Evolutionary conservation across 2,888 invertebrate species (phyloP), one percentile per base, ranked within the genome.

Genomic region (Lypha dubia): DNA sequence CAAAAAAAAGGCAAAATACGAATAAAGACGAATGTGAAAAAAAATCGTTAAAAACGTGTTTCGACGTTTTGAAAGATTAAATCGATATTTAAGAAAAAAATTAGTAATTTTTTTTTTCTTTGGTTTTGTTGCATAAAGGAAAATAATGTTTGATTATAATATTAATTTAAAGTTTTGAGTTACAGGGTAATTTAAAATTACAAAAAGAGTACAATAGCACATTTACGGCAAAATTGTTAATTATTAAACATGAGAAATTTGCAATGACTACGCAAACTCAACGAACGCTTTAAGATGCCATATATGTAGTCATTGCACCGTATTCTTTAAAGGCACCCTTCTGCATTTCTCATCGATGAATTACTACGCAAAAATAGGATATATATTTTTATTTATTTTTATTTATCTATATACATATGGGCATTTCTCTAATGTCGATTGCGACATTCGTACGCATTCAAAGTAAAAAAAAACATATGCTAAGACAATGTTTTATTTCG

Each of bases 41-140:
- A 60, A 28, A 70, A 75, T 63, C 46, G 70, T 80, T 80, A 38
- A 81, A 81, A 82, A 76, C 81, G 75, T 82, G 81, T 82, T 82
- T 76, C n/a, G 49, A 56, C 81, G 70, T 76, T 82, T 82, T 76
- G 63, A 63, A 82, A 82, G 70, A 75, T 76, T 65, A 63, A 70
- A 82, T 70, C 70, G 56, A 76, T 68, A 74, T 68, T 68, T 44
- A 53, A 60, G 3, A n/a, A 41, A 68, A 68, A 46, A 62, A 32
- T 53, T 24, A 32, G 5, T 28, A 4, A 28, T 5, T 28, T 4
- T 28, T 28, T 24, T 24, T 46, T 63, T n/a, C n/a, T n/a, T n/a
- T n/a, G n/a, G n/a, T n/a, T 24, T 62, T 63, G 7, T 56, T 53
- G 3, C 46, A 41, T 28, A 58, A 49, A 75, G 56, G n/a, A 81